Percentiles rank a stretch among this genome's conserved stretches.
Evolutionary conservation across 2,888 invertebrate genomes (phyloP).

Genomic region (Parnassius orleans): DNA sequence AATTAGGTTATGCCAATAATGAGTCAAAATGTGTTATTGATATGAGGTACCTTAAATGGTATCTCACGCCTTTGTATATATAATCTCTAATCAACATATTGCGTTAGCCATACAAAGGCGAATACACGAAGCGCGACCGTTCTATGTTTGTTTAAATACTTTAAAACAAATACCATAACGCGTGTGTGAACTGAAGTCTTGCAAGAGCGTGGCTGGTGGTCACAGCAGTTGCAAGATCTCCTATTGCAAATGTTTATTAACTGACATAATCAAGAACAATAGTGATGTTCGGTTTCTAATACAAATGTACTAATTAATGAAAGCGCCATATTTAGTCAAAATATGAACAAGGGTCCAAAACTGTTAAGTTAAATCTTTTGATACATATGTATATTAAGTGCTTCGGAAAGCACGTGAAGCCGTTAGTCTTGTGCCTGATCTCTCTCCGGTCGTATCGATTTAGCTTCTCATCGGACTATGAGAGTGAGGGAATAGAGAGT

Average conservation of each 20-base stretch:
- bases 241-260: background rate
- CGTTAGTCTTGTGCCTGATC: too few species aligned
- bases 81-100: constrained; percentile 13
- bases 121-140: constrained; percentile 3
- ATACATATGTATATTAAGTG: too few species aligned
- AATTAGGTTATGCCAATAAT: background rate
- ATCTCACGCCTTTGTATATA: constrained; percentile 8
- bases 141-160: constrained; percentile 10
- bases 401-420: too few species aligned
- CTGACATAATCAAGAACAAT: background rate
- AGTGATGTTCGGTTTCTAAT: too few species aligned
- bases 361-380: too few species aligned
- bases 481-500: too few species aligned
- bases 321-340: too few species aligned
- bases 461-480: too few species aligned
- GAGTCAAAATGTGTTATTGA: constrained; percentile 1
- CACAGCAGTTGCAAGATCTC: constrained; percentile 2
- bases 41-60: constrained; percentile 3
- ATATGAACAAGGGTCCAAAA: too few species aligned
- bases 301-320: too few species aligned
- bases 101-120: background rate
- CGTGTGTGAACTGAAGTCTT: constrained; percentile 2
- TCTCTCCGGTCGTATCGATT: too few species aligned
- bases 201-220: constrained; percentile 1
- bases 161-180: constrained; percentile 11